phyloP scores from a whole-genome alignment of 30 jellyfish, hydroid and myxozoan genomes.

The Chironex yamaguchii region DNA sequence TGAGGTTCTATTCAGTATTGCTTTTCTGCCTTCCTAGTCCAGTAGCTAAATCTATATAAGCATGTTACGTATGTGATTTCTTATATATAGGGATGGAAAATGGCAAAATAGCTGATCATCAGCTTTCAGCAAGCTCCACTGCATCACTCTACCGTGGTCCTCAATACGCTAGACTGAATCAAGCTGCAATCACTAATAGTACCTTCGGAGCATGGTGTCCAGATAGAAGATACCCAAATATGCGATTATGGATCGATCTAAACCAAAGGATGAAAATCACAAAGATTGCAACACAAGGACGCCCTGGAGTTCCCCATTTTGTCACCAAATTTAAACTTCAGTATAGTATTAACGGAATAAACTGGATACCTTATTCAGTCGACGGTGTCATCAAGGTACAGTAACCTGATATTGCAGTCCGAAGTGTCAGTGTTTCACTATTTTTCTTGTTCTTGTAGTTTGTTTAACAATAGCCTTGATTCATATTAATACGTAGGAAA shows the following conservation, averaged over 20 bases:
- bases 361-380: slow-evolving; percentile 47
- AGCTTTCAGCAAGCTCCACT: slow-evolving; percentile 36
- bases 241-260: slow-evolving; percentile 66
- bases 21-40: too few relatives aligned
- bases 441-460: too few relatives aligned
- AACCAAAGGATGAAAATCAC: slow-evolving; percentile 11
- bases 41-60: too few relatives aligned
- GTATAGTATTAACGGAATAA: slow-evolving; percentile 51
- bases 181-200: background rate
- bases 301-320: slow-evolving; percentile 20
- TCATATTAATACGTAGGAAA: background rate
- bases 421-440: background rate
- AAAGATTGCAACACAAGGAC: slow-evolving; percentile 73
- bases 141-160: background rate
- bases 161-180: slow-evolving; percentile 33
- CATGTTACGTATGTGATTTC: too few relatives aligned
- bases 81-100: slow-evolving; percentile 28
- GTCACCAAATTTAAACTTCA: slow-evolving; percentile 19
- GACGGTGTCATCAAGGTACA: slow-evolving; percentile 58
- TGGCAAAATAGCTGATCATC: slow-evolving; percentile 10
- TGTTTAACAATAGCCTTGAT: too few relatives aligned
- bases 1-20: too few relatives aligned
- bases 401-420: background rate
- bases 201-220: slow-evolving; percentile 88
- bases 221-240: slow-evolving; percentile 11